phyloP scores from a whole-genome alignment of 2,888 invertebrate genomes.

The Coenonympha arcania region DNA sequence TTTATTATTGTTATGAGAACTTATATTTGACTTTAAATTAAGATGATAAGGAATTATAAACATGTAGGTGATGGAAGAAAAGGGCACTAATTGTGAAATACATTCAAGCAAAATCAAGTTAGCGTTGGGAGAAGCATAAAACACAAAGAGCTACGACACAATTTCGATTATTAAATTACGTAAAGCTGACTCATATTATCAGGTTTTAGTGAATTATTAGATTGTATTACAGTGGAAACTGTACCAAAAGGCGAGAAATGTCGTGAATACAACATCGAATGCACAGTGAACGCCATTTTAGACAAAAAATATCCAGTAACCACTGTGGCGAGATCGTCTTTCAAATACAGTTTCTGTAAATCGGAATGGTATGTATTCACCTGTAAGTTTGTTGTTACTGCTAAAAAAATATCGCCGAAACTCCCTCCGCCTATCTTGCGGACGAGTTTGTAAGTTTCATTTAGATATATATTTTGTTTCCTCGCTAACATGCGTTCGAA shows the following conservation, averaged over 20 bases:
- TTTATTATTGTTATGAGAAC: not conserved
- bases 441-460: slow-evolving; percentile 94
- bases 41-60: not conserved
- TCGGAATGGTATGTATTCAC: slow-evolving; percentile 62
- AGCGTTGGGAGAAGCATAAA: not conserved
- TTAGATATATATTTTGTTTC: slow-evolving; percentile 21
- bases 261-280: not conserved
- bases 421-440: slow-evolving; percentile 99
- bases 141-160: slow-evolving; percentile 9
- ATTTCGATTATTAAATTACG: slow-evolving; percentile 12
- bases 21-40: not conserved
- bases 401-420: slow-evolving; percentile 99
- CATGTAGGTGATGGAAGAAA: not conserved
- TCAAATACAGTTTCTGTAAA: slow-evolving; percentile 19
- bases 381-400: slow-evolving; percentile 91
- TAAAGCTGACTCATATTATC: slow-evolving; percentile 3
- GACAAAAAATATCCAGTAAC: slow-evolving; percentile 12
- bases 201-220: not conserved
- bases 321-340: slow-evolving; percentile 10
- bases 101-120: not conserved
- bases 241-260: not conserved
- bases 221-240: not conserved
- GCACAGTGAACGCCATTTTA: slow-evolving; percentile 12
- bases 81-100: not conserved
- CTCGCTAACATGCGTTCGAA: slow-evolving; percentile 59